A percentile compares a stretch with the other conserved stretches of the same genome.
Conservation (phyloP, 2,888 invertebrate genomes). For the Cheilosia grossa region DNA sequence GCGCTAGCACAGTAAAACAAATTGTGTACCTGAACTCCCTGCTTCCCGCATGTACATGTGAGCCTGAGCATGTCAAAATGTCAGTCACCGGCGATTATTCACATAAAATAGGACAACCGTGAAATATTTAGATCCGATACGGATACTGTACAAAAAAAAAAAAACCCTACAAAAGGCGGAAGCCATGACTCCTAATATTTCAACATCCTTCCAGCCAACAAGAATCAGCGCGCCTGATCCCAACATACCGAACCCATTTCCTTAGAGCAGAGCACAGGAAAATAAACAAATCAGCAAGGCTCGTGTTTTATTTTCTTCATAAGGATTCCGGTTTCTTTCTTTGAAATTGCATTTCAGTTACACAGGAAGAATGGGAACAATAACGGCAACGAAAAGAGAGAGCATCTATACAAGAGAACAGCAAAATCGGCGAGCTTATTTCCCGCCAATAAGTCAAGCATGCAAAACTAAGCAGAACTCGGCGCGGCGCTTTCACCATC, state of each 20-base stretch:
- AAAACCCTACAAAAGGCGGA: conserved; percentile 50
- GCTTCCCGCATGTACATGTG: conserved; percentile 1
- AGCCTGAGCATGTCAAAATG: conserved; percentile 61
- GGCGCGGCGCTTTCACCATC: conserved; percentile 27
- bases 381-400: conserved; percentile 20
- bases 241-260: too few species aligned
- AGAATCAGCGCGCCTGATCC: conserved; percentile 16
- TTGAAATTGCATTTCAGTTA: conserved; percentile 60
- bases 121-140: conserved; percentile 62
- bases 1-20: conserved; percentile 40
- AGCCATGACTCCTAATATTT: conserved; percentile 59
- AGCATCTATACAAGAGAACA: conserved; percentile 44
- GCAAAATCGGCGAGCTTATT: conserved; percentile 70
- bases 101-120: conserved; percentile 66
- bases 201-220: conserved; percentile 52
- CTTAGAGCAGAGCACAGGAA: conserved; percentile 27
- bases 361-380: conserved; percentile 40
- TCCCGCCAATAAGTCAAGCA: conserved; percentile 74
- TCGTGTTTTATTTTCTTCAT: conserved; percentile 57
- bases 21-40: conserved; percentile 6
- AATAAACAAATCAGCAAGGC: conserved; percentile 68
- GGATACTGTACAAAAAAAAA: conserved; percentile 26
- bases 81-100: conserved; percentile 59
- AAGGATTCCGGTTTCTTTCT: conserved; percentile 55
- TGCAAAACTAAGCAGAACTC: conserved; percentile 71